A percentile compares a stretch with the other conserved stretches of the same genome.
Evolutionary conservation across 2,113 vertebrate species (phyloP).

Genomic region (Australoheros scitulus): DNA sequence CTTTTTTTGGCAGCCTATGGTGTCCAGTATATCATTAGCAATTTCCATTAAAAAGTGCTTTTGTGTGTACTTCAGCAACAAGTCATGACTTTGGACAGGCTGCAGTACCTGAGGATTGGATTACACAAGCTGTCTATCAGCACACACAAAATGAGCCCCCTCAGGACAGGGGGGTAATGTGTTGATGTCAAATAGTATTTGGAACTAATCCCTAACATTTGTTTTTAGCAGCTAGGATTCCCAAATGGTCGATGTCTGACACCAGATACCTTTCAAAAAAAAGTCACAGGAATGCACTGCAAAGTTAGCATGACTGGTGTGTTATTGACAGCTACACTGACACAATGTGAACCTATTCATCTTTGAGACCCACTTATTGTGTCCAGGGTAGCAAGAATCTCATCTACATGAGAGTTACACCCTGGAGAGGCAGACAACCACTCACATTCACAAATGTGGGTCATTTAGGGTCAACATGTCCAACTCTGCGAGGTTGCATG

Average conservation of each 20-base stretch:
- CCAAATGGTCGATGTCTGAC: slow-evolving; percentile 12
- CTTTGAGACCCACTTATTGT: neutral
- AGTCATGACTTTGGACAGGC: slow-evolving; percentile 32
- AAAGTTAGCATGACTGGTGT: neutral
- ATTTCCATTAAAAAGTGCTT: neutral
- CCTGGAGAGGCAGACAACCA: neutral
- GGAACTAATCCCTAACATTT: slow-evolving; percentile 43
- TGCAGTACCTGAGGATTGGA: slow-evolving; percentile 39
- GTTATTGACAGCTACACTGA: slow-evolving; percentile 5
- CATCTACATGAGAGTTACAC: neutral
- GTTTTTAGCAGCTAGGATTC: slow-evolving; percentile 7
- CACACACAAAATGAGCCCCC: slow-evolving; percentile 36
- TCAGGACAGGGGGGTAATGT: slow-evolving; percentile 33
- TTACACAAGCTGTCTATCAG: slow-evolving; percentile 60
- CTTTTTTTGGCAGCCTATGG: neutral
- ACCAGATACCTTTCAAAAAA: slow-evolving; percentile 12
- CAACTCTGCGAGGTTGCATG: neutral
- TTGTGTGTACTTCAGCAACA: neutral
- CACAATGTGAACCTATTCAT: neutral
- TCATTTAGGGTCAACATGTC: neutral
- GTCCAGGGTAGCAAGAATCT: neutral
- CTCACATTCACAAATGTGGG: neutral
- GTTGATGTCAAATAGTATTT: slow-evolving; percentile 42
- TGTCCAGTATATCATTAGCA: neutral
- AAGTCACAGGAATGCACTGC: slow-evolving; percentile 27